Base-by-base conservation (phyloP, 2,888 invertebrate species). In the Magallana nippona region DNA sequence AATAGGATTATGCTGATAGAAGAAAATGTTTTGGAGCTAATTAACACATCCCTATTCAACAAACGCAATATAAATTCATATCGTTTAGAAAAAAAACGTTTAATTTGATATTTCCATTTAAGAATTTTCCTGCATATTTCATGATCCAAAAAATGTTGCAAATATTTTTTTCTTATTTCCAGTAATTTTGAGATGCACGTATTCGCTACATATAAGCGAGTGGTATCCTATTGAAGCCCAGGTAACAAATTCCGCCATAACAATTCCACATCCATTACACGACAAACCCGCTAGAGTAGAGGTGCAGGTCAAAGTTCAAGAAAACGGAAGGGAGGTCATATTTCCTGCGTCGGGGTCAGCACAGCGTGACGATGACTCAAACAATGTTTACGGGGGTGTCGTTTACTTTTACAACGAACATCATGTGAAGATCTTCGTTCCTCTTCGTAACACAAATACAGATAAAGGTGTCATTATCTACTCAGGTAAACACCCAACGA, bases 331-430 rank as follows among this genome's bases (percentile, higher is more conserved):
- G 32, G 71, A 71, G 0, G 22, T 71, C 71, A 71, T 71, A 27
- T 71, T 71, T 19, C 71, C 71, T 15, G 71, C 71, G 10, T 71
- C 27, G 11, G 71, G 71, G 19, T 71, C 71, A 3, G 27, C 27
- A 27, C 71, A 71, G 8, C 22, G 71, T 13, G 71, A 71, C 32
- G 71, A 71, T 32, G 71, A 71, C 32, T 27, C 27, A 2, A 32
- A 71, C 71, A 71, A 71, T 32, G 32, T 32, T 15, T 71, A 71
- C 32, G 71, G 71, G 10, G 71, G 71, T 15, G 71, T 71, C 0
- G 71, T 71, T 27, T 71, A 71, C 32, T 71, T 71, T 13, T 71
- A 71, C 27, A 71, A 71, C 32, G 71, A 71, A 15, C 27, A 15
- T 10, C 71, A 71, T 32, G 71, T 71, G 3, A 71, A 71, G 13